Base-by-base conservation (phyloP, 2,797 vertebrate species). In the Falco rusticolus region DNA sequence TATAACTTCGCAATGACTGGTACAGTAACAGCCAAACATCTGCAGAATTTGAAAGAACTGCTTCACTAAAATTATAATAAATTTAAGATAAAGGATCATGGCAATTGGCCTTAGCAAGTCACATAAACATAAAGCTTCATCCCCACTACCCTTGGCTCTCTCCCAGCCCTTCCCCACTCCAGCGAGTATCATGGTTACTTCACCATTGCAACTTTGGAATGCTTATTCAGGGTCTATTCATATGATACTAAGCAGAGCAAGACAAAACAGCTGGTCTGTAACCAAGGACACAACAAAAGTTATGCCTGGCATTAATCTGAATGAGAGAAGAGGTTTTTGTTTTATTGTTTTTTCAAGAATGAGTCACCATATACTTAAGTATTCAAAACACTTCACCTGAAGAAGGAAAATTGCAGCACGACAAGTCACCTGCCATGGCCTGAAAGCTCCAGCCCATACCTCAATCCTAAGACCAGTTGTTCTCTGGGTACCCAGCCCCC, bases 241-340 rank as follows among this genome's bases (percentile, higher is more conserved):
- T 61, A 93, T 25, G 90, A 95, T 21, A 70, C 72, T 56, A 86
- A 96, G 84, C 95, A 97, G 96, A 94, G 74, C 75, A 86, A 94
- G 94, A 97, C 85, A 95, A 96, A 96, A 94, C 96, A 97, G 95
- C 94, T 96, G 95, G 88, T 97, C 91, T 96, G 87, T 92, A 97
- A 97, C 92, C 95, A 97, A 97, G 92, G 87, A 88, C 87, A 94
- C 87, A 90, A 43, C 28, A 96, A 88, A 97, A 96, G 94, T 94
- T 96, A 97, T 95, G 94, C 96, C 97, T 96, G 95, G 84, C 69
- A 85, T 69, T 41, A 91, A 63, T 84, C 61, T 94, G 76, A 91
- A 80, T 7, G 6, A 95, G 78, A 90, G 86, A 95, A 94, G 75
- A 9, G 21, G 0, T 4, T 86, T 90, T 90, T 91, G 50, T 69